Evolutionary conservation across 1,140 invertebrate species (phyloP).

Genomic region (Heterodera schachtii): DNA sequence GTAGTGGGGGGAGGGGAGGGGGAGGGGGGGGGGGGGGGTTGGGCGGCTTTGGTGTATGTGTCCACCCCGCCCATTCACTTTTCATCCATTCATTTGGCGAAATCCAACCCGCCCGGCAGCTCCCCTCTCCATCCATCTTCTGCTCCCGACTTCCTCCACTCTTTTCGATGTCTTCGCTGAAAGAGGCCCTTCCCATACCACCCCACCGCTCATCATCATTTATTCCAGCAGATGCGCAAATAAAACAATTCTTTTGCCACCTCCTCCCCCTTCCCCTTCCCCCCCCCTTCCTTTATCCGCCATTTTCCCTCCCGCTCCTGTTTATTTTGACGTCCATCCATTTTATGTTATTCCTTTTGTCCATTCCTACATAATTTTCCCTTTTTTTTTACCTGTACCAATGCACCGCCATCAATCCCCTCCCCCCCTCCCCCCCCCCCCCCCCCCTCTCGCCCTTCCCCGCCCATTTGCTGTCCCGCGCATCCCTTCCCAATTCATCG

Average conservation of each 20-base stretch:
- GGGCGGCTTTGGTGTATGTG: neutral
- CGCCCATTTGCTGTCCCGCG: neutral
- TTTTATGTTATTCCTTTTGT: neutral
- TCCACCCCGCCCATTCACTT: conserved; percentile 10
- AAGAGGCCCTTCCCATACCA: too few species aligned
- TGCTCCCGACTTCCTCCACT: neutral
- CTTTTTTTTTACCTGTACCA: neutral
- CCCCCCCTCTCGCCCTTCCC: neutral
- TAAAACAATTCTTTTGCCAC: neutral
- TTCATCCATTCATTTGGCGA: conserved; percentile 19
- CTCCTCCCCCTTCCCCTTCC: neutral
- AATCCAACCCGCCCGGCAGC: neutral
- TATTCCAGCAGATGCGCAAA: neutral
- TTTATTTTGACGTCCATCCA: neutral
- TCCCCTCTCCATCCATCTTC: neutral
- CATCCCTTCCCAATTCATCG: neutral
- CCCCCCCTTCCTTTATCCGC: too few species aligned
- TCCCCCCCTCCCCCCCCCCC: neutral
- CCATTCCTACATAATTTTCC: neutral
- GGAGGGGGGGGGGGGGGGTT: too few species aligned
- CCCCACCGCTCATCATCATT: too few species aligned
- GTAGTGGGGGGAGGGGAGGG: neutral
- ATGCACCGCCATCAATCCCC: neutral
- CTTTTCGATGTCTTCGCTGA: neutral
- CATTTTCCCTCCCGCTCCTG: neutral